A percentile compares a stretch with the other conserved stretches of the same genome.
phyloP scores from a whole-genome alignment of 2,888 invertebrate genomes.

The Leuctra nigra region DNA sequence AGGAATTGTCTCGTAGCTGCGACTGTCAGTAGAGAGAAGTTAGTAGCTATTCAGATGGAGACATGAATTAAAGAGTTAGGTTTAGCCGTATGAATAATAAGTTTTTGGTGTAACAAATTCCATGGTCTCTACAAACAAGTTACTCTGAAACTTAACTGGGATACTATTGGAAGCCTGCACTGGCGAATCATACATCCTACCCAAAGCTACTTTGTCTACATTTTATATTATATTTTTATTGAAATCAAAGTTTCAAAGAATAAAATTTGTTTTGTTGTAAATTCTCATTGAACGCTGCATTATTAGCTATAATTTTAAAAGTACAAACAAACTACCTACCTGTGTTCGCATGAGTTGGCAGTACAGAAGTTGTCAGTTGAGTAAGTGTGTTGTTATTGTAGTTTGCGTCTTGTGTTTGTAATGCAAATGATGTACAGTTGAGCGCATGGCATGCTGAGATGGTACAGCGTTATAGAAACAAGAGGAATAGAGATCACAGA shows the following conservation, averaged over 20 bases:
- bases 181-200: not conserved
- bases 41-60: slow-evolving; percentile 16
- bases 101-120: slow-evolving; percentile 12
- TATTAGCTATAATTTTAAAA: too few species aligned
- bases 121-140: not conserved
- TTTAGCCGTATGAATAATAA: slow-evolving; percentile 17
- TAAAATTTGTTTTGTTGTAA: too few species aligned
- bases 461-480: slow-evolving; percentile 1
- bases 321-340: too few species aligned
- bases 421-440: slow-evolving; percentile 16
- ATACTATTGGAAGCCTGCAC: not conserved
- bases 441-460: slow-evolving; percentile 3
- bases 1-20: slow-evolving; percentile 9
- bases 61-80: slow-evolving; percentile 18
- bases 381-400: slow-evolving; percentile 1
- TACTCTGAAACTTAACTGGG: not conserved
- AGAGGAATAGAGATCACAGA: too few species aligned
- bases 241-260: too few species aligned
- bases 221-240: too few species aligned
- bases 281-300: too few species aligned
- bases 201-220: too few species aligned
- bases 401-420: slow-evolving; percentile 11
- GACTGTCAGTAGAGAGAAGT: slow-evolving; percentile 16
- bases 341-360: too few species aligned
- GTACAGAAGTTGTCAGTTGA: not conserved